phyloP scores from a whole-genome alignment of 1,140 invertebrate genomes.

The Brachionus plicatilis region DNA sequence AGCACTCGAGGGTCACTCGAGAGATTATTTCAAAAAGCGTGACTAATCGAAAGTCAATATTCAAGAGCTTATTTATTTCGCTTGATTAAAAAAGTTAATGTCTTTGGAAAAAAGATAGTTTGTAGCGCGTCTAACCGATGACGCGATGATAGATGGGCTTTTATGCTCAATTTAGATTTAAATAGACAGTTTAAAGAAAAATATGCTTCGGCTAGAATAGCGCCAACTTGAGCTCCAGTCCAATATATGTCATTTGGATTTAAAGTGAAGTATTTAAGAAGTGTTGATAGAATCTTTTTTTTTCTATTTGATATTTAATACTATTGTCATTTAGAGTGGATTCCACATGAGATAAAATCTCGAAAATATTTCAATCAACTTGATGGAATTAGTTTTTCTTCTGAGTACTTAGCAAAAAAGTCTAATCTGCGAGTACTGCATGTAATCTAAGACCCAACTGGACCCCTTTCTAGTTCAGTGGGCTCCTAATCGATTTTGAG shows the following conservation, averaged over 20 bases:
- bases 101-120: background rate
- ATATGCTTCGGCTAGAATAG: background rate
- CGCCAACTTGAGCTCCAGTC: background rate
- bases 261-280: background rate
- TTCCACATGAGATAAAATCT: slow-evolving; percentile 1
- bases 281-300: background rate
- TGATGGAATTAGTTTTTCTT: background rate
- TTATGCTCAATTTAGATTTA: background rate
- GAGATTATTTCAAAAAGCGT: background rate
- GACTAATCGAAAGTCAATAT: background rate
- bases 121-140: background rate
- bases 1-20: background rate
- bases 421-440: background rate
- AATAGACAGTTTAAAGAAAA: background rate
- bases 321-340: background rate
- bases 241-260: background rate
- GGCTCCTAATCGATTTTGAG: background rate
- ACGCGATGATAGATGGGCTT: background rate
- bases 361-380: background rate
- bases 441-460: background rate
- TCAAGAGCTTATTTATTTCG: background rate
- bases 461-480: background rate
- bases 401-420: background rate
- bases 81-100: background rate
- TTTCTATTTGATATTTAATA: background rate